These are phyloP conservation scores for Penaeus vannamei DNA, from an alignment of 1,140 invertebrate species.

Conservation along the genomic window DNA sequence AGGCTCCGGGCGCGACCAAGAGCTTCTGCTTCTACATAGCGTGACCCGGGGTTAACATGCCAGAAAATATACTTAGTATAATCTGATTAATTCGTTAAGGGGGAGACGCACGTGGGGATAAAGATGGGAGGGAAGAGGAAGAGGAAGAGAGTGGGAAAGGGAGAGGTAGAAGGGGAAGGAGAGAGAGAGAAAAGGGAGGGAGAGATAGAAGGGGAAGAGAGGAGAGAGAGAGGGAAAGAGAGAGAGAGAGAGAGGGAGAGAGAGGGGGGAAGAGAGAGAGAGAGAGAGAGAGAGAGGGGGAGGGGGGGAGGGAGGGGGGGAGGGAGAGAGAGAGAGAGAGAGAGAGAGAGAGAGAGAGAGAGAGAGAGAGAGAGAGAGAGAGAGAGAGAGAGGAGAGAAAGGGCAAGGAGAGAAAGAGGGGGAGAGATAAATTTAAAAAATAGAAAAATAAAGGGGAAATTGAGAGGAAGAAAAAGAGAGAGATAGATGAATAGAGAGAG, in stretches of 20 bases:
- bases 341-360: neutral
- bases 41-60: no score
- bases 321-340: neutral
- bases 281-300: neutral
- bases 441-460: no score
- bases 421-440: no score
- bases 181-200: neutral
- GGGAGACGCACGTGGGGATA: no score
- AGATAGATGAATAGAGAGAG: no score
- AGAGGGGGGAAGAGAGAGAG: neutral
- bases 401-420: no score
- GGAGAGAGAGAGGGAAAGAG: neutral
- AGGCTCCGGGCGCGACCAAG: no score
- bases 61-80: slow-evolving; percentile 10
- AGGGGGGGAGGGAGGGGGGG: neutral
- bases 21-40: no score
- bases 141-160: neutral
- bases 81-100: neutral
- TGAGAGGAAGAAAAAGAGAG: no score
- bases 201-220: neutral
- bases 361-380: neutral
- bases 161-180: no score
- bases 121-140: neutral
- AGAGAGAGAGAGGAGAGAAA: neutral
- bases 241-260: neutral